Evolutionary conservation across 2,797 vertebrate genomes (phyloP).

Genomic region (Acanthis flammea): DNA sequence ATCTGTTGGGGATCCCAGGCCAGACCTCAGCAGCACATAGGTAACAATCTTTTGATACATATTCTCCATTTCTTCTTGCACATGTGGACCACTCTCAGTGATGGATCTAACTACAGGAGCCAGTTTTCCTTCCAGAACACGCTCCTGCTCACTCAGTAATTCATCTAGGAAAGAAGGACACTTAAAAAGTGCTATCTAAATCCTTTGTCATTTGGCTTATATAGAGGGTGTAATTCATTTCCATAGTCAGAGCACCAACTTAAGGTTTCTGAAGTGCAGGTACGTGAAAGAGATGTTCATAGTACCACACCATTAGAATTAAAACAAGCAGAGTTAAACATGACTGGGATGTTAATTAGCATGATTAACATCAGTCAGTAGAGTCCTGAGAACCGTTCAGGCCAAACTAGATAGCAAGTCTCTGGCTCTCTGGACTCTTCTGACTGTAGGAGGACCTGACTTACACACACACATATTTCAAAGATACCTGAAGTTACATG

Average conservation of each 20-base stretch:
- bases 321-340: not conserved
- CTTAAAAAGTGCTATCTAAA: not conserved
- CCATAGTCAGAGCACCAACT: not conserved
- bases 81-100: constrained; percentile 75
- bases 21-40: constrained; percentile 82
- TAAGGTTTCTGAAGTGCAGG: not conserved
- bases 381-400: not conserved
- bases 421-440: not conserved
- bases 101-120: constrained; percentile 81
- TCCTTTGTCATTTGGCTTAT: not conserved
- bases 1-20: constrained; percentile 82
- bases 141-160: constrained; percentile 82
- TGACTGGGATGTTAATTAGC: not conserved
- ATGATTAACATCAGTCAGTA: not conserved
- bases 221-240: not conserved
- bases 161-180: constrained; percentile 76
- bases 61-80: constrained; percentile 75
- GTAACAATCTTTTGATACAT: constrained; percentile 81
- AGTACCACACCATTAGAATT: not conserved
- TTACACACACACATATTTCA: not conserved
- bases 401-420: not conserved
- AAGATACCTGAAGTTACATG: not conserved
- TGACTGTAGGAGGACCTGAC: not conserved
- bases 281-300: not conserved
- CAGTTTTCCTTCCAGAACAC: constrained; percentile 76